Percentiles rank a stretch among this genome's conserved stretches.
These are phyloP conservation scores for Mya arenaria DNA, from an alignment of 1,140 invertebrate genomes.

Conservation along the genomic window DNA sequence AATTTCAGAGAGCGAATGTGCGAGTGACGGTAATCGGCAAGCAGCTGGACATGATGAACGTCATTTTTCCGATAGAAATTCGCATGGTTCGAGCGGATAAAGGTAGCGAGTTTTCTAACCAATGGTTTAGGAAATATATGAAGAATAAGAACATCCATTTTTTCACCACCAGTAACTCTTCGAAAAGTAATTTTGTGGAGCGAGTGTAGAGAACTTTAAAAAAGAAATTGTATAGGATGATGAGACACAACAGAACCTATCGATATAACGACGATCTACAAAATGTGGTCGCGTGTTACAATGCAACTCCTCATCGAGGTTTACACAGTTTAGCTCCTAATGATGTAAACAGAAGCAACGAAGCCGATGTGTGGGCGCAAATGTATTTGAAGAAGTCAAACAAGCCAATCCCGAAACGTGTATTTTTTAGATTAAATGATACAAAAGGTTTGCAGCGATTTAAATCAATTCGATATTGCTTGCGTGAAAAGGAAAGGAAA, in stretches of 20 bases:
- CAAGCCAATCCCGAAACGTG: not conserved
- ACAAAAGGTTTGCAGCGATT: no score
- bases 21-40: no score
- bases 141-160: conserved; percentile 36
- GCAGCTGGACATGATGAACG: conserved; percentile 27
- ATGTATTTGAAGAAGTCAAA: conserved; percentile 53
- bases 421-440: no score
- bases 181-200: conserved; percentile 57
- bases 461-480: no score
- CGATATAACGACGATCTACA: conserved; percentile 36
- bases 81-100: conserved; percentile 39
- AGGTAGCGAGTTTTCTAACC: conserved; percentile 49
- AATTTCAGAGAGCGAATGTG: no score
- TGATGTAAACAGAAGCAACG: conserved; percentile 50
- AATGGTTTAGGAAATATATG: conserved; percentile 30
- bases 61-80: not conserved
- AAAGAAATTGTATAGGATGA: conserved; percentile 49
- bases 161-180: conserved; percentile 41
- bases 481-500: no score
- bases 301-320: conserved; percentile 50
- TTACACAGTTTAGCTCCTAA: conserved; percentile 48
- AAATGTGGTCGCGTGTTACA: conserved; percentile 47
- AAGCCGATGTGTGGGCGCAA: conserved; percentile 47
- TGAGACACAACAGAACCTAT: conserved; percentile 19
- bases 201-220: conserved; percentile 55